Evolutionary conservation across 1,140 invertebrate species (phyloP), one percentile per base, ranked within the genome.

Genomic region (Tetramorium alpestre): DNA sequence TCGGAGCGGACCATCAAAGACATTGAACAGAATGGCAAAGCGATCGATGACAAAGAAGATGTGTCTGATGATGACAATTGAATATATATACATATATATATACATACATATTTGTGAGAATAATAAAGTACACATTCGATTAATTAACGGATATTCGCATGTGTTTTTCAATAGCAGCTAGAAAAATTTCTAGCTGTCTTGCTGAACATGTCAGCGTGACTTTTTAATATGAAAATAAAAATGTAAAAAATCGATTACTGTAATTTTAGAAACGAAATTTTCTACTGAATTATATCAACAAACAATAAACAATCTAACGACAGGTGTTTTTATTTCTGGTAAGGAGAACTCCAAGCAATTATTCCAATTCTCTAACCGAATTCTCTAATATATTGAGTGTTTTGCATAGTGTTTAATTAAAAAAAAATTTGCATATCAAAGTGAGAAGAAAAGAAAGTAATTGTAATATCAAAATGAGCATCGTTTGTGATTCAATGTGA

Each of bases 1-100:
- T 90, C 93, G 47, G 94, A 95, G 25, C 94, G 94, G 11, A 88
- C 94, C 10, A 70, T 93, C 54, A 93, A 93, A 85, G 93, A 92
- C 16, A 91, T 92, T 49, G 94, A 95, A 47, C 94, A 95, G 33
- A 88, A 95, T n/a, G 64, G 47, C 22, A 69, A 81, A 41, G 13
- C 5, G 7, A 22, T 69, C 47, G 65, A 69, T 28, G 93, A 94
- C 76, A 72, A 28, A 13, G 89, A 44, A 33, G 73, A 91, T 2
- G 89, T 92, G 18, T 93, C 93, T 72, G 88, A 85, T 25, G 93
- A 93, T 44, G 94, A 95, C 69, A 92, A 94, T 89, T 94, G 77
- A 93, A 87, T 11, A 41, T 73, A 49, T 41, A 87, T 11, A 41
- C 69, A 49, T 41, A 22, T 54, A 28, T 33, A 72, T 51, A 72